phyloP scores from a whole-genome alignment of 2,113 vertebrate genomes.

The Tympanuchus pallidicinctus region DNA sequence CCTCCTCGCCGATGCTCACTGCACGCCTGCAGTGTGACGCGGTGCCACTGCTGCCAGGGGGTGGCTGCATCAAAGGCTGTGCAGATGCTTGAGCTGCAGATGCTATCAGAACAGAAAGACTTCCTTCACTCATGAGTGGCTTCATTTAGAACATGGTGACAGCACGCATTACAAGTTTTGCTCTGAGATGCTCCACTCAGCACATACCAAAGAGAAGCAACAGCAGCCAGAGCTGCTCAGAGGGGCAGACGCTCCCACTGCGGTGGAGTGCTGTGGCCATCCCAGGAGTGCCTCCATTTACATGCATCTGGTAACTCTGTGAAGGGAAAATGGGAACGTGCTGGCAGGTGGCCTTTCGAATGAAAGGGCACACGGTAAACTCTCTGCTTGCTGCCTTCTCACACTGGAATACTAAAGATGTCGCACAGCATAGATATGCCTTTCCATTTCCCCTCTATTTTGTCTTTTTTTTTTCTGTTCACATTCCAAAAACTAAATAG shows the following conservation, averaged over 20 bases:
- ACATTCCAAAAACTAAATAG: background rate
- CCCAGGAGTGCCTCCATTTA: conserved; percentile 39
- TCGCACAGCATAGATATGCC: background rate
- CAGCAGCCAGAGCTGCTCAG: background rate
- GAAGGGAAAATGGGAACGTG: conserved; percentile 40
- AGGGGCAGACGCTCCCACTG: background rate
- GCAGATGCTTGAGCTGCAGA: fast-evolving
- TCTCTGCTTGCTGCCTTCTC: conserved; percentile 45
- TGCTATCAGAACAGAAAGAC: fast-evolving
- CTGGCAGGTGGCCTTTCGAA: conserved; percentile 73
- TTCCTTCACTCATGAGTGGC: fast-evolving
- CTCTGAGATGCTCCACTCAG: background rate
- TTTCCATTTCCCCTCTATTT: background rate
- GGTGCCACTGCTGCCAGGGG: fast-evolving
- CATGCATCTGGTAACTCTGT: conserved; percentile 52
- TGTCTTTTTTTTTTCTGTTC: conserved; percentile 5
- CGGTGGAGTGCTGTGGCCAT: background rate
- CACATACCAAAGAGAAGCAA: background rate
- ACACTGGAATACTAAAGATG: conserved; percentile 48
- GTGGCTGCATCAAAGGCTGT: fast-evolving
- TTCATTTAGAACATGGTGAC: fast-evolving
- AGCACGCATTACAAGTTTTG: fast-evolving
- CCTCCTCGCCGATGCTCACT: background rate
- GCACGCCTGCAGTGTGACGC: fast-evolving
- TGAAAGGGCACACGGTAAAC: conserved; percentile 61